Base-by-base conservation (phyloP, 2,888 invertebrate species). In the Phengaris alcon region DNA sequence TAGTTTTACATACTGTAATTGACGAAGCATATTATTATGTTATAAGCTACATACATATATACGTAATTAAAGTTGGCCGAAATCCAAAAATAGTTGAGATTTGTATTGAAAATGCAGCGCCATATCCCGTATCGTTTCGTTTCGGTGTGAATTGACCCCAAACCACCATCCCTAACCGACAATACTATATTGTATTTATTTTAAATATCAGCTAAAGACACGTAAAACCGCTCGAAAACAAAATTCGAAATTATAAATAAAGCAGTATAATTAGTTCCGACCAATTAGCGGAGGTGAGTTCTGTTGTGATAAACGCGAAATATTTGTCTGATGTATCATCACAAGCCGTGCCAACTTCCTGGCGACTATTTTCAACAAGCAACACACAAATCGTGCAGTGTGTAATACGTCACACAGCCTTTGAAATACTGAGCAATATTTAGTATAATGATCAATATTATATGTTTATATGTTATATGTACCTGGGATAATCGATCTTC, bases 201-300 rank as follows among this genome's bases (percentile, higher is more conserved):
- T 35, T 35, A 35, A 35, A 48, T 48, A 48, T 48, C 48, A 48
- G 48, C 35, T 35, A 2, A 35, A 35, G 35, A 35, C 35, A 48
- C 35, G 64, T 35, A 35, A 64, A 64, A 35, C 64, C 35, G 64
- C 44, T 15, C n/a, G 6, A 57, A 57, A 59, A 59, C 59, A 15
- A 57, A 15, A 22, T 59, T 64, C 64, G 5, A 12, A 12, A 9
- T 12, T 64, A 64, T 35, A 64, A 64, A 64, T 64, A 64, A 64
- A 64, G 35, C 35, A 48, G 35, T 64, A 64, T 64, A 64, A 64
- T 64, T 64, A 64, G 64, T 44, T 35, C 35, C 35, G 12, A 64
- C 35, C 64, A 64, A 64, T 64, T 64, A 64, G 64, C 35, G 35
- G 64, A 64, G 64, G 64, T 64, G 64, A 64, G 64, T 64, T 64